Conservation (phyloP, 2,888 invertebrate genomes). For the Laspeyria flexula region DNA sequence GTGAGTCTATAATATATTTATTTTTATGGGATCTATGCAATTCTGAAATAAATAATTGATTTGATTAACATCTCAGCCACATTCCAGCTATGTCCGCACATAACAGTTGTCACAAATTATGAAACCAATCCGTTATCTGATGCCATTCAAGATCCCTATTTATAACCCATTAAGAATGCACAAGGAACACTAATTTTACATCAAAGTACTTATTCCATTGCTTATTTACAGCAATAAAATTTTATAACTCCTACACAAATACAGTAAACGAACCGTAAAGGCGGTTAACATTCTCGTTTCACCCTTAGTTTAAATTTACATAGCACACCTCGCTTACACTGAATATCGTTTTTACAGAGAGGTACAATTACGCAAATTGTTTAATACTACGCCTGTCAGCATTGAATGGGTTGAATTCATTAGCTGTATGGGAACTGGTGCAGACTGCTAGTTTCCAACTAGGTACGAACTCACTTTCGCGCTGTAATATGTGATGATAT, state of each 20-base stretch:
- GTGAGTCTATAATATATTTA: too few relatives aligned
- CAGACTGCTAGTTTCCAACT: slow-evolving; percentile 9
- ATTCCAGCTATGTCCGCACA: not conserved
- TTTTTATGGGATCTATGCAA: too few relatives aligned
- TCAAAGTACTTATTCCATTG: slow-evolving; percentile 45
- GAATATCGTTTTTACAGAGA: slow-evolving; percentile 59
- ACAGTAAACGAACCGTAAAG: slow-evolving; percentile 45
- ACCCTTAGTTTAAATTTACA: slow-evolving; percentile 66
- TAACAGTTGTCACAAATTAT: slow-evolving; percentile 5
- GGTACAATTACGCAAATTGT: slow-evolving; percentile 72
- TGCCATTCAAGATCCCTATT: slow-evolving; percentile 32
- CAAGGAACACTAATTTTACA: slow-evolving; percentile 32
- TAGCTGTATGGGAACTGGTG: slow-evolving; percentile 33
- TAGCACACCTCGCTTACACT: slow-evolving; percentile 54
- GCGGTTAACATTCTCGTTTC: slow-evolving; percentile 44
- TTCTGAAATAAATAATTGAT: not conserved
- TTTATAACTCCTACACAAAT: slow-evolving; percentile 48
- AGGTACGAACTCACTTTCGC: slow-evolving; percentile 16
- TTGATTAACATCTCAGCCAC: not conserved
- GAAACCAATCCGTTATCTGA: slow-evolving; percentile 24
- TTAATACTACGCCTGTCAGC: slow-evolving; percentile 64
- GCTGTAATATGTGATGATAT: not conserved
- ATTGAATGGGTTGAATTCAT: slow-evolving; percentile 44
- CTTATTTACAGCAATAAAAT: slow-evolving; percentile 55
- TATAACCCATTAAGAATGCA: slow-evolving; percentile 39